Percentiles rank a stretch among this genome's conserved stretches.
phyloP scores from a whole-genome alignment of 2,888 invertebrate species.

The Hybos culiciformis region DNA sequence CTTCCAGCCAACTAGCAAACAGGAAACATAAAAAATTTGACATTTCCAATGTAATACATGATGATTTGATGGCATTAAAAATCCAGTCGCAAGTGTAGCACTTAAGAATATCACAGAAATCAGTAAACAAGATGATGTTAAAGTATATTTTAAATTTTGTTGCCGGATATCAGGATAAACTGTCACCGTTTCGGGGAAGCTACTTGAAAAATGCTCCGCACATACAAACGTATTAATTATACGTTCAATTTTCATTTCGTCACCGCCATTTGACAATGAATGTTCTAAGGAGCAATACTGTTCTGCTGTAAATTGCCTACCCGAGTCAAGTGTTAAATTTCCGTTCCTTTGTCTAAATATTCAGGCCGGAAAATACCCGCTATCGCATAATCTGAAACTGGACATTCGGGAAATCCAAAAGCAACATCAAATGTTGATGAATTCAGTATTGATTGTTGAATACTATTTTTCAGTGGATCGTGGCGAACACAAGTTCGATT shows the following conservation, averaged over 20 bases:
- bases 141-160: constrained; percentile 30
- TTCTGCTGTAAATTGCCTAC: constrained; percentile 22
- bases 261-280: constrained; percentile 10
- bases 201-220: constrained; percentile 42
- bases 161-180: too few relatives aligned
- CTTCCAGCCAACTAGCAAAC: constrained; percentile 70
- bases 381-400: constrained; percentile 22
- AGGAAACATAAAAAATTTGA: constrained; percentile 69
- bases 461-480: too few relatives aligned
- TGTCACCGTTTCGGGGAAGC: too few relatives aligned
- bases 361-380: constrained; percentile 42
- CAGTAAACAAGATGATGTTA: constrained; percentile 65
- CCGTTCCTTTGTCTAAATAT: constrained; percentile 39
- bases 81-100: constrained; percentile 65
- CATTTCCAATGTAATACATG: constrained; percentile 81
- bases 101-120: constrained; percentile 70
- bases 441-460: too few relatives aligned
- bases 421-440: constrained; percentile 17
- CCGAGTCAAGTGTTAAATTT: constrained; percentile 38
- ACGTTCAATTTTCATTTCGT: not conserved
- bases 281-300: constrained; percentile 21
- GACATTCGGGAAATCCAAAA: constrained; percentile 26
- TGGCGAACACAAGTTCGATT: constrained; percentile 39
- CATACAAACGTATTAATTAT: constrained; percentile 50
- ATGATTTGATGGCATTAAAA: constrained; percentile 65